phyloP scores from a whole-genome alignment of 2,113 vertebrate genomes.

The Notarius quadriscutis region DNA sequence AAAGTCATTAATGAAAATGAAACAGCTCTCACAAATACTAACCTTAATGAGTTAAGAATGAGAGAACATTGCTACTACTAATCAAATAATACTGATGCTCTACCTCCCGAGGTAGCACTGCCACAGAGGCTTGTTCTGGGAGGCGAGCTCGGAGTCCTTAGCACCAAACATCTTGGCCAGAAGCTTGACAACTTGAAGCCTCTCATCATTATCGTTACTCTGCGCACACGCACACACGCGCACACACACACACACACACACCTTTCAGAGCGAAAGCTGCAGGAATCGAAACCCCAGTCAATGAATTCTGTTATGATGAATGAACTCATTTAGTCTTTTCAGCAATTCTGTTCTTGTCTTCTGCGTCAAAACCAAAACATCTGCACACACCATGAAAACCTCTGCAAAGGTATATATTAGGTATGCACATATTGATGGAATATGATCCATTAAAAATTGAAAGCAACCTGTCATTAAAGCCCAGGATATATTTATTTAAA shows the following conservation, averaged over 20 bases:
- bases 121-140: slow-evolving; percentile 98
- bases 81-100: background rate
- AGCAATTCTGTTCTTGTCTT: background rate
- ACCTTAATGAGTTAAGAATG: background rate
- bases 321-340: slow-evolving; percentile 28
- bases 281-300: slow-evolving; percentile 27
- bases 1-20: background rate
- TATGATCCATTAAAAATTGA: background rate
- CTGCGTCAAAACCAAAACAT: slow-evolving; percentile 9
- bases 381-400: background rate
- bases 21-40: background rate
- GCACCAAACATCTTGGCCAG: slow-evolving; percentile 99
- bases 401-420: background rate
- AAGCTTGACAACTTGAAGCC: slow-evolving; percentile 96
- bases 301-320: slow-evolving; percentile 28
- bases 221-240: slow-evolving; percentile 58
- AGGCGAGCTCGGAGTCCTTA: slow-evolving; percentile 94
- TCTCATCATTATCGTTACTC: slow-evolving; percentile 99
- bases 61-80: background rate
- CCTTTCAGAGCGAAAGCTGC: slow-evolving; percentile 15
- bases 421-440: background rate
- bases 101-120: slow-evolving; percentile 98
- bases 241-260: background rate
- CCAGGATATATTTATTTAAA: too few relatives aligned
- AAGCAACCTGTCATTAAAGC: background rate